Evolutionary conservation across 2,113 vertebrate species (phyloP).

Genomic region (Atractosteus spatula): DNA sequence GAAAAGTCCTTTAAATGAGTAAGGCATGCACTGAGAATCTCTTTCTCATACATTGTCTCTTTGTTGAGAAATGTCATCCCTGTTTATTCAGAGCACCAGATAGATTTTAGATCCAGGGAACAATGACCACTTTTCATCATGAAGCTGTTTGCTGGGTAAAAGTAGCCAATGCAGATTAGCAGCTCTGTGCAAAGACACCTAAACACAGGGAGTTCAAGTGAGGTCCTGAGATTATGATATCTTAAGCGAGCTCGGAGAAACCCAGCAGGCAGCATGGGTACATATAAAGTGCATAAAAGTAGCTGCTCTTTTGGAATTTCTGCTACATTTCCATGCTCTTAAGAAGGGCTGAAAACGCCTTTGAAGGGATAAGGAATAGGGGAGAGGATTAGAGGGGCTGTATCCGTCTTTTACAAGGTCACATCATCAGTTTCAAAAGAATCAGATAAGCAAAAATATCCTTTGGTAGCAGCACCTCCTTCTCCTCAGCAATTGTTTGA

Average conservation of each 20-base stretch:
- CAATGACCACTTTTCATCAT: conserved; percentile 28
- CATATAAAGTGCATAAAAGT: neutral
- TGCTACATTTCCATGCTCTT: too few species aligned
- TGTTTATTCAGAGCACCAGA: conserved; percentile 42
- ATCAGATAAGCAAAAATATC: conserved; percentile 1
- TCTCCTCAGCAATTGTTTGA: neutral
- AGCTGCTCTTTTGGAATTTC: neutral
- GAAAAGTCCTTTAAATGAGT: neutral
- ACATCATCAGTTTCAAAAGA: neutral
- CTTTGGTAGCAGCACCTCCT: neutral
- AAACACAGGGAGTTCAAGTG: conserved; percentile 25
- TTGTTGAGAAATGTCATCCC: conserved; percentile 46
- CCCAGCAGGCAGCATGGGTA: conserved; percentile 11
- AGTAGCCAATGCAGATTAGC: conserved; percentile 41
- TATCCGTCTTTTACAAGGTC: neutral
- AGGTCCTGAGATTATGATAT: conserved; percentile 35
- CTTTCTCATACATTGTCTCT: conserved; percentile 22
- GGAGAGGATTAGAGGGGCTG: conserved; percentile 1
- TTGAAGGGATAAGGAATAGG: conserved; percentile 14
- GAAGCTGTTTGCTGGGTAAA: conserved; percentile 33
- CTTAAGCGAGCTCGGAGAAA: conserved; percentile 18
- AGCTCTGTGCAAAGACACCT: conserved; percentile 17
- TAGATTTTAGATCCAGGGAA: conserved; percentile 14
- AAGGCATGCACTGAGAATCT: neutral
- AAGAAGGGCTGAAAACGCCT: neutral